Evolutionary conservation across 2,113 vertebrate genomes (phyloP).

Genomic region (Dasyornis broadbenti): DNA sequence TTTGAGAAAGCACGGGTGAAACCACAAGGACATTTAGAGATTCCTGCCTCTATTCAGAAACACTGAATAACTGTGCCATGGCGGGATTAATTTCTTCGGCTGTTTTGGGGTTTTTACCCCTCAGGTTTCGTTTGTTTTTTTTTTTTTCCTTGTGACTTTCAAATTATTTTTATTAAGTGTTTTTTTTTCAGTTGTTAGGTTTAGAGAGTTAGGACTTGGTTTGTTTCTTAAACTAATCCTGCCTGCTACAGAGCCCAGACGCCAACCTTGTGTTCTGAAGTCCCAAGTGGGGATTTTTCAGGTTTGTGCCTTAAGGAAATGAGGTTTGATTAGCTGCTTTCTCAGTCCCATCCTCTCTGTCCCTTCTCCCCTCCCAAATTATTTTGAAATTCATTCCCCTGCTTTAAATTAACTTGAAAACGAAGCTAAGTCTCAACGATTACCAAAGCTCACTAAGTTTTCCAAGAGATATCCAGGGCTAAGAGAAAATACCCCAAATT

Average conservation of each 20-base stretch:
- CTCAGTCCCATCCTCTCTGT: neutral
- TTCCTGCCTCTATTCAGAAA: neutral
- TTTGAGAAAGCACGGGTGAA: neutral
- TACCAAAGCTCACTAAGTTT: neutral
- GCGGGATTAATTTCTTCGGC: neutral
- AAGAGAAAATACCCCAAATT: neutral
- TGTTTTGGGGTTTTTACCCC: rapidly evolving
- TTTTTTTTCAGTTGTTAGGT: neutral
- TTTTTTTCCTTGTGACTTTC: neutral
- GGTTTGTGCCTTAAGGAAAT: neutral
- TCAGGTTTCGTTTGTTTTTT: rapidly evolving
- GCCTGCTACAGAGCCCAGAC: neutral
- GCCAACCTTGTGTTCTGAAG: neutral
- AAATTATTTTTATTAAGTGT: neutral
- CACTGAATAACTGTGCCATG: neutral
- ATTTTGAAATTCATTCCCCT: neutral
- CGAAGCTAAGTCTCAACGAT: neutral
- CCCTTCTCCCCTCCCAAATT: neutral
- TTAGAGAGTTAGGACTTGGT: neutral
- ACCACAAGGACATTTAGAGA: neutral
- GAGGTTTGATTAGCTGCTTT: neutral
- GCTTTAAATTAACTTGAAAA: neutral
- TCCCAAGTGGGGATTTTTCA: neutral
- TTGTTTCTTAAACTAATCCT: neutral
- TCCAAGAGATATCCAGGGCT: neutral